Conservation (phyloP, 2,797 vertebrate genomes). For the Crenuchus spilurus region DNA sequence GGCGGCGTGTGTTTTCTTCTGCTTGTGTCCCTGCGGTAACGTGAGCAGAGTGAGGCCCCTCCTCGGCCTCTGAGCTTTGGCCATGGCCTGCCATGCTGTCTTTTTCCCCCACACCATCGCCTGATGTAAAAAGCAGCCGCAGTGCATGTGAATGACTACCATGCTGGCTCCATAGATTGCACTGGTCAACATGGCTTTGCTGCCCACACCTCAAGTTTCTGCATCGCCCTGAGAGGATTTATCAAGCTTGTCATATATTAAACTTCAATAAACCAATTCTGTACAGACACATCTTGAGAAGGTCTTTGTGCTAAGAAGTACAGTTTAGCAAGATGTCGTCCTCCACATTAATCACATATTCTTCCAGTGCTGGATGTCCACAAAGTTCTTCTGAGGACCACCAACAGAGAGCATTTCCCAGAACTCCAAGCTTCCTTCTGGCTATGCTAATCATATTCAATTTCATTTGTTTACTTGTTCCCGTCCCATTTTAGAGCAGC, state of each 20-base stretch:
- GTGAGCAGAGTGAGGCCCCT: constrained; percentile 69
- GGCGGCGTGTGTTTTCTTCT: constrained; percentile 69
- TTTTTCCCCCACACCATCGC: constrained; percentile 61
- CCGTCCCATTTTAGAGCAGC: not conserved
- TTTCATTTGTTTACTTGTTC: constrained; percentile 8
- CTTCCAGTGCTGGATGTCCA: not conserved
- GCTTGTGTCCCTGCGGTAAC: constrained; percentile 71
- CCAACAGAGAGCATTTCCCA: constrained; percentile 12
- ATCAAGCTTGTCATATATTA: not conserved
- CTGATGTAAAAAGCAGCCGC: constrained; percentile 73
- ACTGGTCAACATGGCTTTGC: constrained; percentile 57
- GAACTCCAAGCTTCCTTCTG: not conserved
- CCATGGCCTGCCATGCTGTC: constrained; percentile 38
- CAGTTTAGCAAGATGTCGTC: not conserved
- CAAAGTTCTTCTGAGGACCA: constrained; percentile 29
- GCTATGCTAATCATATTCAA: not conserved
- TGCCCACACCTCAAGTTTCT: constrained; percentile 51
- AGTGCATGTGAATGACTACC: constrained; percentile 42
- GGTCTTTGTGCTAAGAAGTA: not conserved
- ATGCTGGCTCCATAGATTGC: constrained; percentile 46
- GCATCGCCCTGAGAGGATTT: not conserved
- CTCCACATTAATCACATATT: not conserved
- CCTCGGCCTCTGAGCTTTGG: constrained; percentile 64
- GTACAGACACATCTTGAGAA: not conserved
- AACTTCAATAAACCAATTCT: not conserved